These are phyloP conservation scores for Morphnarchus princeps DNA, from an alignment of 2,113 vertebrate species.

Conservation along the genomic window DNA sequence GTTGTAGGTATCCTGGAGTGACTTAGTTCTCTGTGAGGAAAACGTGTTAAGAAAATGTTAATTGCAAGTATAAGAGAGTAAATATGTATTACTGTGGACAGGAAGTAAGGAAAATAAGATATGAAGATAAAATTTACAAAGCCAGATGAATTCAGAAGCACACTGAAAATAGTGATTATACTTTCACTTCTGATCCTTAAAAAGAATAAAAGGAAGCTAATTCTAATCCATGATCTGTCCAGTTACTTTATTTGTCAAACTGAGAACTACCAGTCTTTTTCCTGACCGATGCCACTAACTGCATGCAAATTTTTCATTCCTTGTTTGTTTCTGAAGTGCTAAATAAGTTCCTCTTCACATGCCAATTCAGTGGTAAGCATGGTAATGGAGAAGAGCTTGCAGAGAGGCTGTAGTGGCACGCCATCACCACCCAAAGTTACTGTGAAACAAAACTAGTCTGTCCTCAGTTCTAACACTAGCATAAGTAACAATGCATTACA, in stretches of 20 bases:
- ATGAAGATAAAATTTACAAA: background rate
- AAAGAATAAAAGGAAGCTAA: background rate
- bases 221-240: background rate
- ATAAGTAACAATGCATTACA: accelerated
- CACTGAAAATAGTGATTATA: background rate
- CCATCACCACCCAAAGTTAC: background rate
- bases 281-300: background rate
- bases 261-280: background rate
- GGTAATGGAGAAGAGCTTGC: background rate
- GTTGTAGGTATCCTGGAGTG: background rate
- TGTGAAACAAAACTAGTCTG: background rate
- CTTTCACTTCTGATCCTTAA: background rate
- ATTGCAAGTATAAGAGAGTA: background rate
- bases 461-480: background rate
- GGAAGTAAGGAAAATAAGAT: background rate
- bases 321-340: background rate
- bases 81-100: background rate
- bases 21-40: background rate
- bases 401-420: background rate
- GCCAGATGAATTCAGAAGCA: background rate
- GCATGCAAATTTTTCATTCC: background rate
- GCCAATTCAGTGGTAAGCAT: background rate
- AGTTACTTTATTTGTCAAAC: background rate
- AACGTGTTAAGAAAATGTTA: background rate
- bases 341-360: background rate